phyloP scores from a whole-genome alignment of 2,888 invertebrate species.

The Zaprionus bogoriensis region DNA sequence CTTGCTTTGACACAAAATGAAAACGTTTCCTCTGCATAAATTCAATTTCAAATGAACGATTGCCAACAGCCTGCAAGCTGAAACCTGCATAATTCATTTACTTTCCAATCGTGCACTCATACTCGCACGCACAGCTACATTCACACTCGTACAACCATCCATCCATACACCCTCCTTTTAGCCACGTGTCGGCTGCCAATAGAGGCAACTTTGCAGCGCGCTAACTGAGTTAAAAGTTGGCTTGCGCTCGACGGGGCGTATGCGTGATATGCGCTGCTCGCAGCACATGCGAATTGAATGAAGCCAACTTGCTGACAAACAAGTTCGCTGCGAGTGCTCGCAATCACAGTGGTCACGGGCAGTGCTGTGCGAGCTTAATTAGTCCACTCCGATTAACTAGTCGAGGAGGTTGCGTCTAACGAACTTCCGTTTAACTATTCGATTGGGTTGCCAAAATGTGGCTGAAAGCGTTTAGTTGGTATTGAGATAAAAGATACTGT shows the following conservation, averaged over 20 bases:
- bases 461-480: too few species aligned
- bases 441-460: too few species aligned
- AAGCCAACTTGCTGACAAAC: neutral
- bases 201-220: neutral
- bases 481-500: too few species aligned
- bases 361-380: neutral
- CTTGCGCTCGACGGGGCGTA: constrained; percentile 47
- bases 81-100: constrained; percentile 50
- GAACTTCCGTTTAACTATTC: too few species aligned
- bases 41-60: constrained; percentile 35
- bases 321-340: neutral
- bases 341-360: neutral
- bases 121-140: neutral
- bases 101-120: constrained; percentile 20
- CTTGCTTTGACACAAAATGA: constrained; percentile 24
- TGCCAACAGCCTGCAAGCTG: constrained; percentile 6
- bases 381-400: neutral
- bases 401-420: neutral
- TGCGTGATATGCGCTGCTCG: constrained; percentile 23
- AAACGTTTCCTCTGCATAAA: constrained; percentile 41
- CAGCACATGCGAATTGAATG: neutral
- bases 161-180: neutral
- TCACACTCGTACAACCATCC: neutral
- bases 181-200: constrained; percentile 21
- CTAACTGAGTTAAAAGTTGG: constrained; percentile 52